Evolutionary conservation across 2,797 vertebrate genomes (phyloP).

Genomic region (Phrynocephalus vlangalii): DNA sequence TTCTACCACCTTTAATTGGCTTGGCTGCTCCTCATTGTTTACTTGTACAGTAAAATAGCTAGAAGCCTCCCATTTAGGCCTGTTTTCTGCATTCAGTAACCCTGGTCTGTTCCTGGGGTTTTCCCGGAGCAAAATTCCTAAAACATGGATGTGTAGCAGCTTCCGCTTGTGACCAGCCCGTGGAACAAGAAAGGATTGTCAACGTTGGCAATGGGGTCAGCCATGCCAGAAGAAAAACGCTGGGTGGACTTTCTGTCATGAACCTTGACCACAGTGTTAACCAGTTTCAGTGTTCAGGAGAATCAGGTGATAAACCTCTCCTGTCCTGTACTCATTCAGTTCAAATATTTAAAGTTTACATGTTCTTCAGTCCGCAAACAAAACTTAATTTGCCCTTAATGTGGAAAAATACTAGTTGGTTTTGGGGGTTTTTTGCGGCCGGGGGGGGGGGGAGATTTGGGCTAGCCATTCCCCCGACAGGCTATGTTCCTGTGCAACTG

Average conservation of each 20-base stretch:
- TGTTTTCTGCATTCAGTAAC: not conserved
- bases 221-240: no score
- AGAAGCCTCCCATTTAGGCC: not conserved
- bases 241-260: no score
- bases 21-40: not conserved
- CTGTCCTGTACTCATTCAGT: not conserved
- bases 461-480: not conserved
- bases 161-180: no score
- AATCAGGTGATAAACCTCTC: no score
- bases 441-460: no score
- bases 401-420: not conserved
- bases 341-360: not conserved
- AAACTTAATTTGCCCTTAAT: not conserved
- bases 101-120: no score
- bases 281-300: not conserved
- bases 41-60: not conserved
- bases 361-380: not conserved
- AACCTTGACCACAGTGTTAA: not conserved
- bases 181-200: no score
- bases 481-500: not conserved
- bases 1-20: not conserved
- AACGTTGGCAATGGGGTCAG: no score
- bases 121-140: not conserved
- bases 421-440: no score
- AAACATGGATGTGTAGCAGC: not conserved